Evolutionary conservation across 2,113 vertebrate species (phyloP), one percentile per base, ranked within the genome.

Genomic region (Scophthalmus maximus): DNA sequence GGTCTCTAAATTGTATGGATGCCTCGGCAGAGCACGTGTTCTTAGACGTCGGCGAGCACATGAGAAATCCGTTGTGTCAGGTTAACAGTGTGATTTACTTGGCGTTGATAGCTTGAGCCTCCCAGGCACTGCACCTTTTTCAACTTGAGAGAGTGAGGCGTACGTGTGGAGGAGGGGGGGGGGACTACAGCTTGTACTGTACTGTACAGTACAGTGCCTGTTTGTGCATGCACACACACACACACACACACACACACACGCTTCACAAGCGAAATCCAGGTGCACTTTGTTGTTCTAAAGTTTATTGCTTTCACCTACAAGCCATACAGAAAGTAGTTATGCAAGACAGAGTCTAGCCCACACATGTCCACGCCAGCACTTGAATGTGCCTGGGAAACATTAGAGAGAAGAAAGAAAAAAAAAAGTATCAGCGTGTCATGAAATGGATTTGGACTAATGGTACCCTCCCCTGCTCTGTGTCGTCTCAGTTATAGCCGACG

Each of bases 21-120:
- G 62, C 64, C 23, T 46, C 2, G 20, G 27, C 9, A 6, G 38
- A 74, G 68, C 72, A 68, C 70, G 77, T 68, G 73, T 68, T 23
- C 74, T 64, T 73, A 23, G 55, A 83, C 72, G 64, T 57, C 73
- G 68, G 62, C 78, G 57, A 66, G 64, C 30, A 80, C 80, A 84
- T 58, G 81, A 84, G 76, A 76, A 82, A 87, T 87, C 81, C 87
- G 82, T 88, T 40, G 80, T 89, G 85, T 89, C 88, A 79, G 80
- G 79, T 87, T 85, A 84, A 83, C 73, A n/a, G 62, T 68, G 85
- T 91, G 82, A 92, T 91, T 91, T 92, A 90, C 84, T 83, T 62
- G 63, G 53, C 38, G 75, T 63, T 88, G 86, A 91, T 77, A 82
- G 85, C 81, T 84, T 20, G 57, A 87, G 85, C 87, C 91, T 88